Evolutionary conservation across 1,140 invertebrate genomes (phyloP), one percentile per base, ranked within the genome.

Genomic region (Adoxophyes honmai): DNA sequence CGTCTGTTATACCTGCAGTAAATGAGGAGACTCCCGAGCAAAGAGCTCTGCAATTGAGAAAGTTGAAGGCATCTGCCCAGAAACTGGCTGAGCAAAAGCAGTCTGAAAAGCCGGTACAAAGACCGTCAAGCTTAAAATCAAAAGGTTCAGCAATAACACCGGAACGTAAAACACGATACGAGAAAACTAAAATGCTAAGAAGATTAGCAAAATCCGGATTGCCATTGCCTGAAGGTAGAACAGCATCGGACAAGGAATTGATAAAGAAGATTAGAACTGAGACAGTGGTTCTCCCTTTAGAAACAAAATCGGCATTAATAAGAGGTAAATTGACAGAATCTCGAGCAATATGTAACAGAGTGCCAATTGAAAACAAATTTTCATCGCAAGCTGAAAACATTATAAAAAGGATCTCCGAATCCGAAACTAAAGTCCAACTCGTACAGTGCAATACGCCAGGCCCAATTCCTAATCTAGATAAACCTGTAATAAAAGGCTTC

Each of bases 351-450:
- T n/a, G 57, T 62, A 58, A 33, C 42, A 4, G 63, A 68, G 10
- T 33, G 65, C 68, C 73, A 4, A 16, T 77, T 36, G 61, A 63
- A 58, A 73, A 65, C 0, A 73, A 74, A 61, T 11, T 69, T 10
- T 38, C 57, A 13, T 57, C 37, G 21, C 51, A 81, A 65, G 76
- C 69, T 57, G 66, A 78, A 60, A 73, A 66, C 53, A 71, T 75
- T 34, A 52, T 75, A 18, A 67, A 44, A 59, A 65, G 63, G 13
- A 42, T 73, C 28, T 67, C 59, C 10, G 55, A 59, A 28, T 67
- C 59, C 10, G 55, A 59, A 28, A 28, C 48, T 4, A 73, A 75
- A 1, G 53, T 78, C 34, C 70, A 63, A 10, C 42, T 78, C 44
- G 75, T 77, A 14, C 63, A 71, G 59, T 63, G 53, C 4, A 59